These are phyloP conservation scores for Macroglossus sobrinus DNA, from an alignment of 2,113 vertebrate species.

Conservation along the genomic window DNA sequence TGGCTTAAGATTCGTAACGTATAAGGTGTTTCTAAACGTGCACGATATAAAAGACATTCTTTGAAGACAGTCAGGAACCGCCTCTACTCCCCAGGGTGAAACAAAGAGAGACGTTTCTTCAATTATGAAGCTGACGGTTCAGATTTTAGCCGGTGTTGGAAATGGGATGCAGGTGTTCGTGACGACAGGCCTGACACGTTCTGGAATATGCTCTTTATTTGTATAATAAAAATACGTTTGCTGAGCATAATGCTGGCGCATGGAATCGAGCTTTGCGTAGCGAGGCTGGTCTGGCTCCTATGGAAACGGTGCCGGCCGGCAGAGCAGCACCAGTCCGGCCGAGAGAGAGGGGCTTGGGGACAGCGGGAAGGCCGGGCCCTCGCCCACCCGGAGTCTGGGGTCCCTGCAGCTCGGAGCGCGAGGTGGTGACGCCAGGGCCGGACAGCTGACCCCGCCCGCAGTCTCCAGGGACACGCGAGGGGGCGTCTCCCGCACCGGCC, in stretches of 20 bases:
- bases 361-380: fast-evolving
- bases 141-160: neutral
- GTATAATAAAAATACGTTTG: neutral
- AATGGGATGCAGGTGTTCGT: neutral
- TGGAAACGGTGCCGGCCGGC: fast-evolving
- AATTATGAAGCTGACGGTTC: neutral
- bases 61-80: neutral
- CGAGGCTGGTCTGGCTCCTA: neutral
- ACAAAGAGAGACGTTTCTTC: neutral
- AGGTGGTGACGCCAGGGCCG: neutral
- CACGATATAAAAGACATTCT: neutral
- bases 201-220: neutral
- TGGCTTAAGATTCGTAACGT: neutral
- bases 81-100: neutral
- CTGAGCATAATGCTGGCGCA: neutral
- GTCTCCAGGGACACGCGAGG: neutral
- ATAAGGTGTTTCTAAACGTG: neutral
- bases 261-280: neutral
- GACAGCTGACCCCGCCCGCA: neutral
- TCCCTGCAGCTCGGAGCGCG: fast-evolving
- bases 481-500: neutral
- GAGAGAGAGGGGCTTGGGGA: neutral
- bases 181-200: neutral
- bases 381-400: fast-evolving
- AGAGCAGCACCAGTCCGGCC: fast-evolving